These are phyloP conservation scores for Ceyx margarethae DNA, from an alignment of 2,113 vertebrate species.

Conservation along the genomic window DNA sequence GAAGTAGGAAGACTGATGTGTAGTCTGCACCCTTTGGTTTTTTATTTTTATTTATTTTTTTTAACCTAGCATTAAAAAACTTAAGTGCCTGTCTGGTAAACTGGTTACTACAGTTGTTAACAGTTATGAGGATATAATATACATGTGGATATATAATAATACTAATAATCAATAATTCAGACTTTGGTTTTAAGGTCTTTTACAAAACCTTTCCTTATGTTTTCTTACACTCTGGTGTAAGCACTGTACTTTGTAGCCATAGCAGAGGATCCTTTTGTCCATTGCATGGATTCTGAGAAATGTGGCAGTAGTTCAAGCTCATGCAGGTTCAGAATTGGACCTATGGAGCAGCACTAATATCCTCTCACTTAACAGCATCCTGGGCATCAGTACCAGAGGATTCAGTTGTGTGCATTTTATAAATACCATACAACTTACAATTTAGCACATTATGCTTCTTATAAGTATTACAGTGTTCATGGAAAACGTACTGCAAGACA, in stretches of 20 bases:
- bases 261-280: background rate
- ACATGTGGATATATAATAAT: background rate
- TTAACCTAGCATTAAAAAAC: background rate
- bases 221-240: background rate
- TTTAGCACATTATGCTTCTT: slow-evolving; percentile 29
- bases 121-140: background rate
- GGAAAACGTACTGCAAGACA: slow-evolving; percentile 50
- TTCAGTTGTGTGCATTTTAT: background rate
- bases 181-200: background rate
- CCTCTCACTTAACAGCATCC: background rate
- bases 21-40: background rate
- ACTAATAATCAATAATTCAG: background rate
- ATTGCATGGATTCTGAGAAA: background rate
- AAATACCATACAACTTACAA: background rate
- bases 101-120: background rate
- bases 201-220: background rate
- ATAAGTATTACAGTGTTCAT: slow-evolving; percentile 16
- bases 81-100: background rate
- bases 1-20: background rate
- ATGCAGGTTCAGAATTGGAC: background rate
- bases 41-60: background rate
- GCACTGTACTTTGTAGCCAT: background rate
- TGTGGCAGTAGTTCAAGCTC: background rate
- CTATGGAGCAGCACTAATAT: background rate
- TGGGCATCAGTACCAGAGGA: background rate